Conservation (phyloP, 2,797 vertebrate genomes). For the Eupleurogrammus muticus region DNA sequence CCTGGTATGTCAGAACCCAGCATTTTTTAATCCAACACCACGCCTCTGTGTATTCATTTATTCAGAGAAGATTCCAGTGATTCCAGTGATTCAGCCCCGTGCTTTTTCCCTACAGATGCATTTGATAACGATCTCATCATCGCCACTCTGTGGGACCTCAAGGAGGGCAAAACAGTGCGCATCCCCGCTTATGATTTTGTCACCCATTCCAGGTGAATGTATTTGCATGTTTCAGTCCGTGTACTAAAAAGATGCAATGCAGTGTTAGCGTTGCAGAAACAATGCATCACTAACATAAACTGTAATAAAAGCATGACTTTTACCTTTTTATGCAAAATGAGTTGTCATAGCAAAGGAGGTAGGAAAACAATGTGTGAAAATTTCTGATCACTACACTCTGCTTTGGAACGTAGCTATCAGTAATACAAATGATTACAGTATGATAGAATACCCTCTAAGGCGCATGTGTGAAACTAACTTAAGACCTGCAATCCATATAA, state of each 20-base stretch:
- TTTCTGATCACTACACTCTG: neutral
- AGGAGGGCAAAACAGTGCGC: constrained; percentile 93
- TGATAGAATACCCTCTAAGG: no score
- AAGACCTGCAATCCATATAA: no score
- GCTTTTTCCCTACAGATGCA: constrained; percentile 90
- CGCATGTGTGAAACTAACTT: no score
- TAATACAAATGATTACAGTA: neutral
- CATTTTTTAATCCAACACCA: neutral
- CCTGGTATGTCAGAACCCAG: constrained; percentile 84
- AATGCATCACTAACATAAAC: neutral
- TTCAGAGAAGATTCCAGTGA: neutral
- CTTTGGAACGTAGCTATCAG: neutral
- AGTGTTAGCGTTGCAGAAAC: neutral
- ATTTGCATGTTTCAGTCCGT: neutral
- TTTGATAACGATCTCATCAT: constrained; percentile 96
- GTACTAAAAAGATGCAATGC: neutral
- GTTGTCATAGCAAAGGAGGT: constrained; percentile 1
- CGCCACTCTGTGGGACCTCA: constrained; percentile 91
- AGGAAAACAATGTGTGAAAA: neutral
- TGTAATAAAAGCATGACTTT: neutral
- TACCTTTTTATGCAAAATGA: neutral
- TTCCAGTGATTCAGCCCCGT: no score
- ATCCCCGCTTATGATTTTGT: constrained; percentile 99
- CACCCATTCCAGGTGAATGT: constrained; percentile 92
- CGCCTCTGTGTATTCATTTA: neutral